A percentile compares a stretch with the other conserved stretches of the same genome.
Evolutionary conservation across 2,888 invertebrate genomes (phyloP).

Genomic region (Morpho achilles): DNA sequence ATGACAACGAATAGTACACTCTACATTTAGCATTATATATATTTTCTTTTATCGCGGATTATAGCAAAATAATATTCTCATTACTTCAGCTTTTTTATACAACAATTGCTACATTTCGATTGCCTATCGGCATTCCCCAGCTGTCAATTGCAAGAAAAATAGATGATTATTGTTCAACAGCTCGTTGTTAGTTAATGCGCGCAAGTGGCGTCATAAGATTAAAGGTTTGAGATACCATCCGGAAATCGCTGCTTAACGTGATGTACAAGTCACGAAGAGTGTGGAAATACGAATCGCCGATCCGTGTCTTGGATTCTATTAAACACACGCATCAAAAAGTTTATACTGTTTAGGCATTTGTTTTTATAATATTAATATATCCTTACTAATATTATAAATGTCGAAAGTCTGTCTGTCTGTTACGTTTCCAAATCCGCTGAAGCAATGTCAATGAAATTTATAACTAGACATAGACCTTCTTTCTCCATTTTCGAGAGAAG

Average conservation of each 20-base stretch:
- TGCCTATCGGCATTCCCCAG: not conserved
- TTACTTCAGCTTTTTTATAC: too few species aligned
- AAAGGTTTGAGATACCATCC: constrained; percentile 10
- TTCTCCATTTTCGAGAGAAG: too few species aligned
- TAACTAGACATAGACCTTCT: too few species aligned
- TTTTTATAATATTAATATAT: not conserved
- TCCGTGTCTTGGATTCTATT: not conserved
- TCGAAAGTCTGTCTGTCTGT: not conserved
- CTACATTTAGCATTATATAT: too few species aligned
- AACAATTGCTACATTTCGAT: too few species aligned
- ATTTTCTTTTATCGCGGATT: too few species aligned
- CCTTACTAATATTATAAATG: not conserved
- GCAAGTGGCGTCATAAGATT: constrained; percentile 6
- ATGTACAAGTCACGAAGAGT: constrained; percentile 8
- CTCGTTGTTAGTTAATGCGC: constrained; percentile 1
- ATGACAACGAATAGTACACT: too few species aligned
- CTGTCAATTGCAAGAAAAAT: not conserved
- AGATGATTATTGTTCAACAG: not conserved
- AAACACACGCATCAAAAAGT: too few species aligned
- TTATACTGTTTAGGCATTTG: not conserved
- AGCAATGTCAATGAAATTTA: too few species aligned
- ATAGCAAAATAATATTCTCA: too few species aligned
- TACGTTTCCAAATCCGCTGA: too few species aligned
- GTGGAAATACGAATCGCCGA: constrained; percentile 5
- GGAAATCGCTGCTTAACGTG: constrained; percentile 6